A percentile compares a stretch with the other conserved stretches of the same genome.
Conservation (phyloP, 2,888 invertebrate species). For the Idaea biselata region DNA sequence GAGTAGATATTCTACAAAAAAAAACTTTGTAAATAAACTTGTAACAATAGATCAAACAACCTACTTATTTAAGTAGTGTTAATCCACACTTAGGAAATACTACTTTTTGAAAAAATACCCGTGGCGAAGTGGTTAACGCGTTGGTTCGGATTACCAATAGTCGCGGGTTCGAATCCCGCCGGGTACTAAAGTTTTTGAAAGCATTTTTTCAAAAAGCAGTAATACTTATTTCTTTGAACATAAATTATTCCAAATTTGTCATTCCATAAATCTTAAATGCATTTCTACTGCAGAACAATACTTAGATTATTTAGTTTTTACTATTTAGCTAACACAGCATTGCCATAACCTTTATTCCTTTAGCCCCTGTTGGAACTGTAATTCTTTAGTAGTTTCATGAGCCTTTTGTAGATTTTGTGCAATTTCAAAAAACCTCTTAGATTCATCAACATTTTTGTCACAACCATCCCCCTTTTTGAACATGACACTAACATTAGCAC, state of each 20-base stretch:
- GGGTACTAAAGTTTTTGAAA: no score
- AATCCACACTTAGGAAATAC: no score
- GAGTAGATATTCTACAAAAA: no score
- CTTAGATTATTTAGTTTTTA: not conserved
- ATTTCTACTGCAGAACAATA: not conserved
- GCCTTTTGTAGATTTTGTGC: slow-evolving; percentile 87
- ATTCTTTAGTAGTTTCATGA: slow-evolving; percentile 74
- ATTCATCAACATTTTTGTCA: slow-evolving; percentile 84
- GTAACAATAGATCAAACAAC: no score
- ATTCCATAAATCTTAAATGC: not conserved
- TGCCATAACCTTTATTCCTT: slow-evolving; percentile 6
- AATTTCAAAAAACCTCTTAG: slow-evolving; percentile 86
- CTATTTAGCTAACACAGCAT: not conserved
- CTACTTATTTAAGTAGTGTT: no score
- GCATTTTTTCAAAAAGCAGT: no score
- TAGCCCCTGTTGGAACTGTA: slow-evolving; percentile 81
- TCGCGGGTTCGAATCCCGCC: no score
- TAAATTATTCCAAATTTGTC: not conserved
- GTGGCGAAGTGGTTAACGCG: no score
- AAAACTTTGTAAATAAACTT: no score
- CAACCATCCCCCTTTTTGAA: slow-evolving; percentile 92
- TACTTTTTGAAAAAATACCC: no score
- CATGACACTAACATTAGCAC: slow-evolving; percentile 94
- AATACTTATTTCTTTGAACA: not conserved
- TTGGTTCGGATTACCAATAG: no score